A percentile compares a stretch with the other conserved stretches of the same genome.
Conservation (phyloP, 1,140 invertebrate species). For the Idris sp. region DNA sequence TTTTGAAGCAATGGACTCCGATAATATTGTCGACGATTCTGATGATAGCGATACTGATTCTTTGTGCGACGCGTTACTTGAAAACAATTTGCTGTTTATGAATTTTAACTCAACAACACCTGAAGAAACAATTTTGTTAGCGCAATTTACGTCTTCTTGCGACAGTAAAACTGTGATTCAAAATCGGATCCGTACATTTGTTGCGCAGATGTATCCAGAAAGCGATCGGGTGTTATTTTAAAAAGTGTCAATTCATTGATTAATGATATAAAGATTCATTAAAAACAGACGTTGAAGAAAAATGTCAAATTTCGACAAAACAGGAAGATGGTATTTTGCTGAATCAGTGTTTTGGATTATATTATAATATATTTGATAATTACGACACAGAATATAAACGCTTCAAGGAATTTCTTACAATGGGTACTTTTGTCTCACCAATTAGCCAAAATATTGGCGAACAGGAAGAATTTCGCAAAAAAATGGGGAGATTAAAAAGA, state of each 20-base stretch:
- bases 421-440: conserved; percentile 10
- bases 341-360: conserved; percentile 6
- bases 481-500: conserved; percentile 13
- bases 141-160: no score
- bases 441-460: conserved; percentile 18
- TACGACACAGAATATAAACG: conserved; percentile 19
- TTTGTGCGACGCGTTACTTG: neutral
- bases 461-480: conserved; percentile 19
- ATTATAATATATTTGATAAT: conserved; percentile 14
- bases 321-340: neutral
- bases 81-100: neutral
- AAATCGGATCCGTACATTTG: conserved; percentile 3
- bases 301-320: conserved; percentile 1
- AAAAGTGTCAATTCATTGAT: conserved; percentile 14
- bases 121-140: no score
- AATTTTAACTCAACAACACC: no score
- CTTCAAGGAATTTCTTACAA: conserved; percentile 15
- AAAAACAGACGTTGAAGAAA: conserved; percentile 10
- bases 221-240: conserved; percentile 12
- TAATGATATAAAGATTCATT: conserved; percentile 8
- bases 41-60: conserved; percentile 5
- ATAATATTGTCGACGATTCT: conserved; percentile 1
- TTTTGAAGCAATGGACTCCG: no score
- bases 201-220: conserved; percentile 25
- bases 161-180: neutral